Conservation (phyloP, 2,888 invertebrate genomes). For the Synergus itoensis region DNA sequence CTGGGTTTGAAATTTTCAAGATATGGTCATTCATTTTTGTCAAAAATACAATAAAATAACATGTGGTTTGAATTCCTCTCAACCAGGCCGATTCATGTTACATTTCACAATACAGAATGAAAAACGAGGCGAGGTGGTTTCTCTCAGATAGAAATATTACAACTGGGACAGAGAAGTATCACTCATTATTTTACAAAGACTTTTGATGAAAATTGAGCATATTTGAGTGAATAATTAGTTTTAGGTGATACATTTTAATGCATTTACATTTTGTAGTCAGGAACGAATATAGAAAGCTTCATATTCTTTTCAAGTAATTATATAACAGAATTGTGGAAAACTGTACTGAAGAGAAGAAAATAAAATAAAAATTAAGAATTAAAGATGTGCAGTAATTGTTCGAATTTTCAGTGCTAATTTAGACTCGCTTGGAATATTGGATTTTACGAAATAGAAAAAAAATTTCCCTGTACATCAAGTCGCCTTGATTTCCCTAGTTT, state of each 20-base stretch:
- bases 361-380: not conserved
- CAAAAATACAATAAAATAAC: not conserved
- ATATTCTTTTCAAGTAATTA: not conserved
- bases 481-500: no score
- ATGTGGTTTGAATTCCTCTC: slow-evolving; percentile 24
- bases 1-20: not conserved
- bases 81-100: slow-evolving; percentile 31
- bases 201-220: not conserved
- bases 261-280: no score
- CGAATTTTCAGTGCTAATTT: no score
- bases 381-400: no score
- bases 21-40: slow-evolving; percentile 27
- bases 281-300: not conserved
- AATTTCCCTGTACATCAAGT: no score
- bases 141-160: slow-evolving; percentile 10
- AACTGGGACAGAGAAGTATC: slow-evolving; percentile 23
- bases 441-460: no score
- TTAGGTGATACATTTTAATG: not conserved
- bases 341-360: not conserved
- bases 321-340: not conserved
- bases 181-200: not conserved
- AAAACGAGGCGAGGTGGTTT: not conserved
- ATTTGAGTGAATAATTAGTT: not conserved
- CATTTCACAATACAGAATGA: slow-evolving; percentile 26
- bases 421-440: no score